Conservation (phyloP, 2,113 vertebrate genomes). For the Procavia capensis region DNA sequence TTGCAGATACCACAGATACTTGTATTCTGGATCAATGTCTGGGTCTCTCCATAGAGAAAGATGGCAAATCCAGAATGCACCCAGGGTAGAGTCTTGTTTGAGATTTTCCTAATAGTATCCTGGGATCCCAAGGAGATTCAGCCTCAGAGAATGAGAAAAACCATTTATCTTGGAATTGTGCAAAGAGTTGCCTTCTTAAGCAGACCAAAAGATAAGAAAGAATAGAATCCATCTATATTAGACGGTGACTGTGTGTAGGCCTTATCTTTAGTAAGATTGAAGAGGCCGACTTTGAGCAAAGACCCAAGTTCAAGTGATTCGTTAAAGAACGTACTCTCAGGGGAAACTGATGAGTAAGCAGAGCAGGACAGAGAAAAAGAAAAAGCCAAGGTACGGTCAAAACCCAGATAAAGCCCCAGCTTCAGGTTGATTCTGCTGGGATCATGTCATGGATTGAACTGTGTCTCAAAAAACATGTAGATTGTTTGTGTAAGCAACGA, state of each 20-base stretch:
- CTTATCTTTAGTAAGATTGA: background rate
- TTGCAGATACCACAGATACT: background rate
- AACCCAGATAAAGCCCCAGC: too few species aligned
- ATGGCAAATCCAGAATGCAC: background rate
- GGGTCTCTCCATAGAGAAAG: background rate
- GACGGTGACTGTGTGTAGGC: background rate
- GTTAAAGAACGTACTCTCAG: background rate
- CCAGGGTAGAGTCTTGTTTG: background rate
- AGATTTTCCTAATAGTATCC: background rate
- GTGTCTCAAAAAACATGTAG: too few species aligned
- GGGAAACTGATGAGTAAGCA: too few species aligned
- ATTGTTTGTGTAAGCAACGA: too few species aligned
- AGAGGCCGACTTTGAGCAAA: background rate
- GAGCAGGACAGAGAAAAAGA: too few species aligned
- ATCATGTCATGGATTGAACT: too few species aligned
- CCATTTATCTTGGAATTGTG: background rate
- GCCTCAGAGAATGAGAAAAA: background rate
- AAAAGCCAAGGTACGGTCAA: too few species aligned
- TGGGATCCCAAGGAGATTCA: background rate
- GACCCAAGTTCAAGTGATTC: background rate
- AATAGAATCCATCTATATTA: background rate
- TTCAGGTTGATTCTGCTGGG: too few species aligned
- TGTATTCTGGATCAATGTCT: background rate
- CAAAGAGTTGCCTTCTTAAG: background rate
- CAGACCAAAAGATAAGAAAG: background rate